A percentile compares a stretch with the other conserved stretches of the same genome.
phyloP scores from a whole-genome alignment of 2,113 vertebrate genomes.

The Lepus timidus region DNA sequence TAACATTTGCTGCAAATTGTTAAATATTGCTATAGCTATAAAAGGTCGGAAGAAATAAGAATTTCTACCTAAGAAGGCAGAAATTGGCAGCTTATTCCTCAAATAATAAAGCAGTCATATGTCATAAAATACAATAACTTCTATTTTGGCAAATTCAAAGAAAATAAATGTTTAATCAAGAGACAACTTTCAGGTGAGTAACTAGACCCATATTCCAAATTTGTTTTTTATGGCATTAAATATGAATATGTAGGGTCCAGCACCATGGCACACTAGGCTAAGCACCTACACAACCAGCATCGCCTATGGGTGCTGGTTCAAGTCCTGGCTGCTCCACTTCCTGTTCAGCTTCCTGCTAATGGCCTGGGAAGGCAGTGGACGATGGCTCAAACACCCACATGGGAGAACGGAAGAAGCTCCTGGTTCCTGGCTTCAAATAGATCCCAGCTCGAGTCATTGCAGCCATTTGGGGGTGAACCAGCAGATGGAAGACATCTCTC shows the following conservation, averaged over 20 bases:
- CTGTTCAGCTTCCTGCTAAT: too few species aligned
- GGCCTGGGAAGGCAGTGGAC: too few species aligned
- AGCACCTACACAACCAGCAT: too few species aligned
- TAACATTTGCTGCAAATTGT: conserved; percentile 17
- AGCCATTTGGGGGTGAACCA: too few species aligned
- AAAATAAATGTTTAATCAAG: conserved; percentile 64
- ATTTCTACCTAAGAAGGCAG: conserved; percentile 35
- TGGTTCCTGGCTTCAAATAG: too few species aligned
- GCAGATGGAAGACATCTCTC: too few species aligned
- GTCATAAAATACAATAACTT: conserved; percentile 46
- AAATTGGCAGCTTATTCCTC: conserved; percentile 40
- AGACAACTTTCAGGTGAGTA: conserved; percentile 57
- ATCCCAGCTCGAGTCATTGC: too few species aligned
- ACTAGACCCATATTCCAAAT: background rate
- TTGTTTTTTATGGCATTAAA: conserved; percentile 52
- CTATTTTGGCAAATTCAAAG: background rate
- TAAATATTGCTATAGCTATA: conserved; percentile 59
- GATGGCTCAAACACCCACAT: too few species aligned
- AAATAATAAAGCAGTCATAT: conserved; percentile 53
- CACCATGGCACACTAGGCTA: too few species aligned
- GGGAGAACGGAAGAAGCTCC: too few species aligned
- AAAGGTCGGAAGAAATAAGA: background rate
- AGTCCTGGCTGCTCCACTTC: too few species aligned
- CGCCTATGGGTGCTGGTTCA: too few species aligned
- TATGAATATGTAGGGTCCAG: background rate